Evolutionary conservation across 2,113 vertebrate species (phyloP).

Genomic region (Percina caprodes): DNA sequence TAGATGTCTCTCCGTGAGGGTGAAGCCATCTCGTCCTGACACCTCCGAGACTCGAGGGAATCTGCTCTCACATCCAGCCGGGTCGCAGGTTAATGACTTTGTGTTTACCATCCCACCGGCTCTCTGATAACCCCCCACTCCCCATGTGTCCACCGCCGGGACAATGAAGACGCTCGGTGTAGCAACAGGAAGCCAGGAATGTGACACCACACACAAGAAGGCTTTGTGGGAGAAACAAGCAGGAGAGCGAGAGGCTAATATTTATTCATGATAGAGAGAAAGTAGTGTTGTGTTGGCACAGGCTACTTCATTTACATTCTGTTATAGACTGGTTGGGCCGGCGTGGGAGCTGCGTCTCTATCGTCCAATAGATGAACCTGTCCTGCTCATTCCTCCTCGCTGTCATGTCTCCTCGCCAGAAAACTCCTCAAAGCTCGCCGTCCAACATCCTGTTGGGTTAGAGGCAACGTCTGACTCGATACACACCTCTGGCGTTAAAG

Average conservation of each 20-base stretch:
- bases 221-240: constrained; percentile 68
- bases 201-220: constrained; percentile 50
- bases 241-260: constrained; percentile 81
- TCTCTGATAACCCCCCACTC: no score
- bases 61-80: no score
- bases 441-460: not conserved
- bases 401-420: constrained; percentile 55
- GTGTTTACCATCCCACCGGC: no score
- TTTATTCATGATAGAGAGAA: constrained; percentile 87
- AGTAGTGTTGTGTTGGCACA: constrained; percentile 81
- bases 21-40: no score
- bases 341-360: constrained; percentile 73
- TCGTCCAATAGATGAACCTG: constrained; percentile 81
- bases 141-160: constrained; percentile 27
- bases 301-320: constrained; percentile 86
- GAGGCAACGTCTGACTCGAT: no score
- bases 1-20: no score
- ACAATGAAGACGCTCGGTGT: constrained; percentile 54
- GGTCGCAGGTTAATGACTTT: no score
- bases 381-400: constrained; percentile 68
- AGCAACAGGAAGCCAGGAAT: constrained; percentile 79
- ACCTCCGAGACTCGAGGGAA: no score
- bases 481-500: no score
- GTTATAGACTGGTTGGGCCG: constrained; percentile 84
- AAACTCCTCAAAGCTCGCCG: constrained; percentile 1